phyloP scores from a whole-genome alignment of 2,113 vertebrate genomes.

The Anarhynchus alexandrinus region DNA sequence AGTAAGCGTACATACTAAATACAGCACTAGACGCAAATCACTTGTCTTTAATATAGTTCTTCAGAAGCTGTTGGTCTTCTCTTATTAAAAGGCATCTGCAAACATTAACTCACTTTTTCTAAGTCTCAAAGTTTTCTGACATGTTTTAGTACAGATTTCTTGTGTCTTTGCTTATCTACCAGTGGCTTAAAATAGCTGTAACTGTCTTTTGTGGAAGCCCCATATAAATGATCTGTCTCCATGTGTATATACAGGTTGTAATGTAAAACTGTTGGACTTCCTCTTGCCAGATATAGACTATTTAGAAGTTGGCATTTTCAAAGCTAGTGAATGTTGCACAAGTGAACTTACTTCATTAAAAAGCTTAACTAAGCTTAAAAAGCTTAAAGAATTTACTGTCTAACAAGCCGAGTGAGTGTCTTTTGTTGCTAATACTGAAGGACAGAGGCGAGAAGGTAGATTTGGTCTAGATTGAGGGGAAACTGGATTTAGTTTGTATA shows the following conservation, averaged over 20 bases:
- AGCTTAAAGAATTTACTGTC: not conserved
- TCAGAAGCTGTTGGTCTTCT: not conserved
- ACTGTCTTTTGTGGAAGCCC: not conserved
- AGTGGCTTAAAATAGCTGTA: not conserved
- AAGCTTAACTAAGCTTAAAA: not conserved
- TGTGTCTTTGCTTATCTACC: not conserved
- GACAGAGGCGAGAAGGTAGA: not conserved
- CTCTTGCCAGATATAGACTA: not conserved
- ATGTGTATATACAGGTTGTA: not conserved
- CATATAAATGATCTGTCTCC: not conserved
- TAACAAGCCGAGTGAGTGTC: not conserved
- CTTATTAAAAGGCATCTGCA: not conserved
- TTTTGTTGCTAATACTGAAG: not conserved
- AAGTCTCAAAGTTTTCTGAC: not conserved
- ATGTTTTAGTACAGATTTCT: not conserved
- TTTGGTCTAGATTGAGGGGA: not conserved
- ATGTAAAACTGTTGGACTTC: not conserved
- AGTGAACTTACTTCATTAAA: not conserved
- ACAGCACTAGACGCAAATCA: not conserved
- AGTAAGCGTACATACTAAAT: accelerated
- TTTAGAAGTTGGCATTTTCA: not conserved
- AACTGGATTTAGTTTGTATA: not conserved
- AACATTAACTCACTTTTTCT: not conserved
- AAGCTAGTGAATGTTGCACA: not conserved
- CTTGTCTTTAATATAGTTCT: not conserved